A percentile compares a stretch with the other conserved stretches of the same genome.
These are phyloP conservation scores for Puma concolor DNA, from an alignment of 2,113 vertebrate species.

Conservation along the genomic window DNA sequence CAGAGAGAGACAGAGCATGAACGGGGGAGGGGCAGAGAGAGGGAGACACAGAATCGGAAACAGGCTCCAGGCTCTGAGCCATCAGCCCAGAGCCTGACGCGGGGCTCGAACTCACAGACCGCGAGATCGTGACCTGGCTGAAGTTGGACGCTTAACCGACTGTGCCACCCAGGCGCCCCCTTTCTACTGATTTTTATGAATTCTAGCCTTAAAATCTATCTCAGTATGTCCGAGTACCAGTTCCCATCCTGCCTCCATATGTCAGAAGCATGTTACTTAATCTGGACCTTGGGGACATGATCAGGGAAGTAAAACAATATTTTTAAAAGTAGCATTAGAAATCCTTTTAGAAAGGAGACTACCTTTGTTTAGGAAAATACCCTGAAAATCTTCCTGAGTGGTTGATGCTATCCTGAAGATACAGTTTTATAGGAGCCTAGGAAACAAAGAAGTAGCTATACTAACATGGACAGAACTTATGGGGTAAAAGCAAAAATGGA, in stretches of 20 bases:
- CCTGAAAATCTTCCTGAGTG: not conserved
- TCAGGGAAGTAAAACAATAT: not conserved
- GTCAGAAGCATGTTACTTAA: not conserved
- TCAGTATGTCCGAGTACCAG: not conserved
- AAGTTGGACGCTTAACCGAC: too few relatives aligned
- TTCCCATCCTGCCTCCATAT: not conserved
- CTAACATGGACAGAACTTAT: not conserved
- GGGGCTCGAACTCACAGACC: too few relatives aligned
- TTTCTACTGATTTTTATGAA: not conserved
- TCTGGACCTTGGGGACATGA: not conserved
- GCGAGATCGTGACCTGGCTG: too few relatives aligned
- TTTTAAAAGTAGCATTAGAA: not conserved
- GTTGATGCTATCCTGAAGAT: not conserved
- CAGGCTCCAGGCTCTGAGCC: too few relatives aligned
- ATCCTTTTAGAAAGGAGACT: not conserved
- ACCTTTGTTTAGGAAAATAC: not conserved
- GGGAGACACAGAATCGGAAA: too few relatives aligned
- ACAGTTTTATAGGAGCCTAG: not conserved
- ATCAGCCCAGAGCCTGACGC: too few relatives aligned
- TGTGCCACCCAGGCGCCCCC: too few relatives aligned
- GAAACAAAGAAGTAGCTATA: not conserved
- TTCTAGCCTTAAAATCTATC: not conserved
- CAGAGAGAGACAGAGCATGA: too few relatives aligned
- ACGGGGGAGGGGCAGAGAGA: too few relatives aligned
- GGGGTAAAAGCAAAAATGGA: not conserved